phyloP scores from a whole-genome alignment of 2,113 vertebrate genomes.

The Erythrocercus mccallii region DNA sequence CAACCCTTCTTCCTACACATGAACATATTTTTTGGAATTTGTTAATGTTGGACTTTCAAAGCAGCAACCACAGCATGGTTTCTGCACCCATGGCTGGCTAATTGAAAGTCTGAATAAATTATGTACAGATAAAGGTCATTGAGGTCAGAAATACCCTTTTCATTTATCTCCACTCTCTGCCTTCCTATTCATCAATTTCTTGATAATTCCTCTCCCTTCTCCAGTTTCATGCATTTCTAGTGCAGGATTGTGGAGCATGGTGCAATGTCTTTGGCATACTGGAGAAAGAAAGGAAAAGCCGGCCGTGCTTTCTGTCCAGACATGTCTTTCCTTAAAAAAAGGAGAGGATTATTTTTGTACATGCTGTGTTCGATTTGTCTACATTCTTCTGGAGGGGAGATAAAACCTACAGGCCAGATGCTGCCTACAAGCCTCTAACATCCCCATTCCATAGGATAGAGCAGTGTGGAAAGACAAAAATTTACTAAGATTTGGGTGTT shows the following conservation, averaged over 20 bases:
- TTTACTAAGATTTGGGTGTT: not conserved
- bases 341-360: not conserved
- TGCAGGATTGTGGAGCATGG: not conserved
- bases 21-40: not conserved
- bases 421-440: not conserved
- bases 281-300: not conserved
- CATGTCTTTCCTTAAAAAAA: not conserved
- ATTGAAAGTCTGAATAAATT: not conserved
- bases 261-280: not conserved
- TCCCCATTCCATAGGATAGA: not conserved
- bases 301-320: not conserved
- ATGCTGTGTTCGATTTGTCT: not conserved
- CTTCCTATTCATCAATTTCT: not conserved
- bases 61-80: not conserved
- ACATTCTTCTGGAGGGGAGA: not conserved
- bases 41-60: not conserved
- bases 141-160: not conserved
- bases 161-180: not conserved
- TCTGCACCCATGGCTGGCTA: not conserved
- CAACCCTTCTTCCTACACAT: not conserved
- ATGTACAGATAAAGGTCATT: not conserved
- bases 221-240: not conserved
- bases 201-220: not conserved
- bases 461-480: not conserved
- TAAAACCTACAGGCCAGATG: not conserved